These are phyloP conservation scores for Mastomys natalensis DNA, from an alignment of 2,113 vertebrate species.

Conservation along the genomic window DNA sequence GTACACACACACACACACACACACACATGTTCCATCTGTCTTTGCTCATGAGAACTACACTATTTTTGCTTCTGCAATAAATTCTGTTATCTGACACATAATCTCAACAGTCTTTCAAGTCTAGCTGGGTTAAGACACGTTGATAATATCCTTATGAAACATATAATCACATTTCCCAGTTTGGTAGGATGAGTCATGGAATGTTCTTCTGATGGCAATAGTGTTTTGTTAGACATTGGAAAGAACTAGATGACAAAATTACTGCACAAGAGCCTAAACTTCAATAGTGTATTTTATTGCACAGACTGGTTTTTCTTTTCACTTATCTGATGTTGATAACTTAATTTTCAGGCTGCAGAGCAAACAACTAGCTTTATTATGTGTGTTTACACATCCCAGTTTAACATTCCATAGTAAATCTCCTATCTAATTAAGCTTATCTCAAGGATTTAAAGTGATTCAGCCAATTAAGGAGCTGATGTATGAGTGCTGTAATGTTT, in stretches of 20 bases:
- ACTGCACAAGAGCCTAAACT: background rate
- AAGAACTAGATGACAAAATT: background rate
- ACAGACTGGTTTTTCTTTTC: constrained; percentile 21
- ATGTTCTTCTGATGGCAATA: background rate
- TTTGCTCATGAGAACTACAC: background rate
- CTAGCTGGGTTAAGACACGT: background rate
- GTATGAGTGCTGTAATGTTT: background rate
- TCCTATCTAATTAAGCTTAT: constrained; percentile 45
- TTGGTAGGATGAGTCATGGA: background rate
- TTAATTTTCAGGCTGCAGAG: constrained; percentile 10
- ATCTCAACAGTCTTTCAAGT: background rate
- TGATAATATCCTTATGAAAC: constrained; percentile 13
- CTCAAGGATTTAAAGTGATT: constrained; percentile 36
- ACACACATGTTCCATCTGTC: background rate
- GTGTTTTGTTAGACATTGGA: background rate
- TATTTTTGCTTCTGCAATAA: background rate
- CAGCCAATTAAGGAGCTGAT: constrained; percentile 20
- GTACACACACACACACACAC: background rate
- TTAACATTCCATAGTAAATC: constrained; percentile 19
- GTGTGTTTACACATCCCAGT: background rate
- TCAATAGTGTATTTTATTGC: background rate
- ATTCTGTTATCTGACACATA: background rate
- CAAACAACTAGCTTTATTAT: constrained; percentile 21
- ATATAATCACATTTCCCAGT: background rate
- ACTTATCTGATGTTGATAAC: background rate